Evolutionary conservation across 2,888 invertebrate species (phyloP).

Genomic region (Cataglyphis cursor): DNA sequence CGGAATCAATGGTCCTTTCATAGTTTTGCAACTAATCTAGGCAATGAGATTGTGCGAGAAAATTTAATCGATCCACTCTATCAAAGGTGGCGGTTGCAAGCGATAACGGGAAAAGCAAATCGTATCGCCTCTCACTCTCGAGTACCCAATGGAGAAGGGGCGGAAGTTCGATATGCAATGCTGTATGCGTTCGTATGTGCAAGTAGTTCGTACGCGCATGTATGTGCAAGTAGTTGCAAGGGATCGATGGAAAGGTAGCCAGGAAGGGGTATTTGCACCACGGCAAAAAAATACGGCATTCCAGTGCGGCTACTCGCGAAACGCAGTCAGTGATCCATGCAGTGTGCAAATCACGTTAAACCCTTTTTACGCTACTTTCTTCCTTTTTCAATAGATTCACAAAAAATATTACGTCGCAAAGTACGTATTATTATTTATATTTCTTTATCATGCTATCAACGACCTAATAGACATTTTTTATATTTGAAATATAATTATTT

Average conservation of each 20-base stretch:
- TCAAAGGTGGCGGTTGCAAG: constrained; percentile 62
- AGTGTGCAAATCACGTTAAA: constrained; percentile 59
- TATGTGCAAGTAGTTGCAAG: constrained; percentile 61
- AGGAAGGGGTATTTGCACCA: constrained; percentile 65
- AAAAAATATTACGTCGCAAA: not conserved
- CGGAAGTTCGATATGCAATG: constrained; percentile 34
- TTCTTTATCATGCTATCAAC: not conserved
- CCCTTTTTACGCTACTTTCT: not conserved
- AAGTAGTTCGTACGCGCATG: constrained; percentile 6
- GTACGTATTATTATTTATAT: not conserved
- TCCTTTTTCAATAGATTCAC: not conserved
- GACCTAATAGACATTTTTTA: not conserved
- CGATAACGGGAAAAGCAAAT: constrained; percentile 85
- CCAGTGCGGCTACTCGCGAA: constrained; percentile 73
- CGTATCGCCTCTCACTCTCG: constrained; percentile 84
- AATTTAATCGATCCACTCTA: constrained; percentile 45
- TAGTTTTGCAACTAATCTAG: constrained; percentile 6
- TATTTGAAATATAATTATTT: not conserved
- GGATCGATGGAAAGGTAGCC: constrained; percentile 60
- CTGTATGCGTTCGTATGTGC: constrained; percentile 12
- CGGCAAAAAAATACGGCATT: constrained; percentile 73
- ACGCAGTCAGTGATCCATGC: constrained; percentile 75
- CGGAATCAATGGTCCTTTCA: constrained; percentile 26
- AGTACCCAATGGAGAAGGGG: constrained; percentile 33
- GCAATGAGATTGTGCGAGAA: constrained; percentile 21